These are phyloP conservation scores for Aleiodes sp. DNA, from an alignment of 1,140 invertebrate species.

Conservation along the genomic window DNA sequence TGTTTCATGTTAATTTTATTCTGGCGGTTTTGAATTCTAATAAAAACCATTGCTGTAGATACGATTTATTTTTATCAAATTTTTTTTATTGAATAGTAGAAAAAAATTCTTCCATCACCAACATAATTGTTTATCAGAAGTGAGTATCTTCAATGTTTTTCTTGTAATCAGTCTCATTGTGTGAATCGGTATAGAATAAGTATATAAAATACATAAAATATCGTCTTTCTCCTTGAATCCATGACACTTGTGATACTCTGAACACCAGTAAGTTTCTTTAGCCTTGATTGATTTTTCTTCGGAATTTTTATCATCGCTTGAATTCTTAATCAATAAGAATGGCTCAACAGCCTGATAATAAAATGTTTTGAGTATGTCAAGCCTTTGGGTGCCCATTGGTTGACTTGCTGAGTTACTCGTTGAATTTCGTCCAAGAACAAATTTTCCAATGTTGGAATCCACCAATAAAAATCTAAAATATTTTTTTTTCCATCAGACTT, in stretches of 20 bases:
- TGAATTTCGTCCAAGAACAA: conserved; percentile 73
- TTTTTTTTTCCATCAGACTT: neutral
- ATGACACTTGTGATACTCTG: conserved; percentile 87
- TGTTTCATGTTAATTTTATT: too few species aligned
- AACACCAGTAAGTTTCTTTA: conserved; percentile 81
- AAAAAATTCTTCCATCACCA: conserved; percentile 57
- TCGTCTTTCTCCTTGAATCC: conserved; percentile 70
- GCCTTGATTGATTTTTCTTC: conserved; percentile 28
- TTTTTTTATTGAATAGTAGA: neutral
- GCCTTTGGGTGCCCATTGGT: conserved; percentile 69
- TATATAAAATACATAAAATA: conserved; percentile 75
- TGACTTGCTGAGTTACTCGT: conserved; percentile 65
- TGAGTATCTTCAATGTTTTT: conserved; percentile 65
- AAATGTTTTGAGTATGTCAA: conserved; percentile 78
- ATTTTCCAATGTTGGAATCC: conserved; percentile 73
- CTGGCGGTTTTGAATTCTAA: too few species aligned
- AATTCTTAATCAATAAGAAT: conserved; percentile 49
- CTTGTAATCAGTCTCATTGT: conserved; percentile 71
- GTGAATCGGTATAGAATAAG: conserved; percentile 73
- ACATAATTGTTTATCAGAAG: conserved; percentile 66
- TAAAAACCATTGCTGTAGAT: too few species aligned
- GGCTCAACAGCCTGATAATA: conserved; percentile 72
- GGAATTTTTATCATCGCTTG: conserved; percentile 36
- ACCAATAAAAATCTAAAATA: conserved; percentile 74
- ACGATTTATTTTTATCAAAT: too few species aligned